These are phyloP conservation scores for Asobara japonica DNA, from an alignment of 1,140 invertebrate genomes.

Conservation along the genomic window DNA sequence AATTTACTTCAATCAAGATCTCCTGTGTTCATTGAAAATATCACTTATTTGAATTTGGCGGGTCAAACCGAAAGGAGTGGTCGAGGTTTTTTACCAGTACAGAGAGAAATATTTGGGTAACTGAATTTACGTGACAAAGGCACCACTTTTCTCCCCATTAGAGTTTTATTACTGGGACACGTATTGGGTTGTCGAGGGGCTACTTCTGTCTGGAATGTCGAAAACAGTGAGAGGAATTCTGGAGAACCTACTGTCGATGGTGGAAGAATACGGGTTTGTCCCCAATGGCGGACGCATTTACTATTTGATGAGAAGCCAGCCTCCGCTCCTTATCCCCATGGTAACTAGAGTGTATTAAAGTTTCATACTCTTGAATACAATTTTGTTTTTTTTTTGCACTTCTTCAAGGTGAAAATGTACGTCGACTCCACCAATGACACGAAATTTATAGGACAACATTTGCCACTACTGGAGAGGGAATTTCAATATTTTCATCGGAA, in stretches of 20 bases:
- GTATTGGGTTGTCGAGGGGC: conserved; percentile 85
- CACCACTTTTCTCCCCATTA: conserved; percentile 31
- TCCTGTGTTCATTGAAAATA: no score
- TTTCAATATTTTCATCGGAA: conserved; percentile 74
- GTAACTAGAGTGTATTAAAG: no score
- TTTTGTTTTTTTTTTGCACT: conserved; percentile 42
- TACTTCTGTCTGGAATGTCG: conserved; percentile 79
- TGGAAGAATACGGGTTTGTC: conserved; percentile 75
- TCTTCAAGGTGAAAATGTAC: conserved; percentile 69
- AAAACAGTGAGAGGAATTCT: conserved; percentile 80
- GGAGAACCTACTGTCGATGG: conserved; percentile 77
- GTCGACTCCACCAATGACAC: conserved; percentile 73
- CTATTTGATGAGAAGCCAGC: conserved; percentile 80
- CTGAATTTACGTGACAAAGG: neutral
- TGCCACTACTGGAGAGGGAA: conserved; percentile 76
- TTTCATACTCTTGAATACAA: neutral
- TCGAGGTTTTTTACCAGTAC: neutral
- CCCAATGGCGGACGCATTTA: conserved; percentile 84
- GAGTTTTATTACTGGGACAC: conserved; percentile 93
- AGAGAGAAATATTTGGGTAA: neutral
- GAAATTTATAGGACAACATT: conserved; percentile 70
- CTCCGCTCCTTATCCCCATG: conserved; percentile 83
- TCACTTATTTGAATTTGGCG: no score
- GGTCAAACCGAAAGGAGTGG: neutral
- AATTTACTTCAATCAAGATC: no score